A percentile compares a stretch with the other conserved stretches of the same genome.
Evolutionary conservation across 2,888 invertebrate species (phyloP).

Genomic region (Stenchaetothrips biformis): DNA sequence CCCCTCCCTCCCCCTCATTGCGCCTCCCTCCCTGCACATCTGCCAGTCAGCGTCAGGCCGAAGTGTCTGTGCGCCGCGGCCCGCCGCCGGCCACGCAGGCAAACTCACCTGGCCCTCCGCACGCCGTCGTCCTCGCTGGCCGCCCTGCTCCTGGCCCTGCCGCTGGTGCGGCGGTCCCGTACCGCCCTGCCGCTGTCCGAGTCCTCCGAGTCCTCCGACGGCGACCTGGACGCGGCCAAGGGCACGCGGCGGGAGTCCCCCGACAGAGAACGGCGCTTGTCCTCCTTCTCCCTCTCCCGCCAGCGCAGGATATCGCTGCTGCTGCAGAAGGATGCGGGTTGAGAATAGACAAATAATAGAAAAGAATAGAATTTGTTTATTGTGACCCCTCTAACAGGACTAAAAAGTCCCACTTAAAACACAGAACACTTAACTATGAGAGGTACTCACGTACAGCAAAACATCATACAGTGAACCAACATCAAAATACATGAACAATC

Average conservation of each 20-base stretch:
- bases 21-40: not conserved
- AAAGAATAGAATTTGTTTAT: too few species aligned
- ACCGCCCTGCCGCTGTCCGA: conserved; percentile 36
- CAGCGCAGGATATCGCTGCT: conserved; percentile 9
- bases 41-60: not conserved
- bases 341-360: too few species aligned
- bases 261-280: conserved; percentile 28
- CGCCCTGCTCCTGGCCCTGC: conserved; percentile 45
- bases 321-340: not conserved
- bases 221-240: conserved; percentile 26
- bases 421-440: too few species aligned
- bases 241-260: not conserved
- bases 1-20: not conserved
- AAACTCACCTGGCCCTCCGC: conserved; percentile 30
- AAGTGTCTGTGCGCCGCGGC: too few species aligned
- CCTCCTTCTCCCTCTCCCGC: conserved; percentile 41
- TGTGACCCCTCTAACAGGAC: too few species aligned
- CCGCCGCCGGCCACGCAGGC: too few species aligned
- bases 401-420: too few species aligned
- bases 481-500: too few species aligned
- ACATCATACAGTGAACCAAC: too few species aligned
- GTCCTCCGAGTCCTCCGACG: conserved; percentile 36
- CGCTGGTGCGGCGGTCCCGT: conserved; percentile 41
- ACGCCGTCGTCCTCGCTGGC: conserved; percentile 41
- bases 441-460: too few species aligned